A percentile compares a stretch with the other conserved stretches of the same genome.
phyloP scores from a whole-genome alignment of 1,140 invertebrate genomes.

The Telenomus remus region DNA sequence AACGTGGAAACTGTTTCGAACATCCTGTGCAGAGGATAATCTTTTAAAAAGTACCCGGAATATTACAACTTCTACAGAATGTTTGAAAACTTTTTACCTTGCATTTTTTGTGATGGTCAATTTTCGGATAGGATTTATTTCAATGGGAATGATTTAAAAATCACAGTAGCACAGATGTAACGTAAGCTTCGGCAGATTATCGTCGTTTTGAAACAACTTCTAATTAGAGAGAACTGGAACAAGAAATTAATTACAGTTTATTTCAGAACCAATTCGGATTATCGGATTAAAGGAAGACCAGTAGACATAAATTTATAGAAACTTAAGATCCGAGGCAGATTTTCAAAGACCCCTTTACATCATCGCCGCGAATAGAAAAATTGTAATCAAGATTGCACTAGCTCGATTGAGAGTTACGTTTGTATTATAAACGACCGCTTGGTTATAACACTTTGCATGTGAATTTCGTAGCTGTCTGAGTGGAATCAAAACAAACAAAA shows the following conservation, averaged over 20 bases:
- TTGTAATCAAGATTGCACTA: too few species aligned
- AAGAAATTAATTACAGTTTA: conserved; percentile 43
- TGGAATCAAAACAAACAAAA: conserved; percentile 32
- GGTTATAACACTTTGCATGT: neutral
- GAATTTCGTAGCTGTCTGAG: neutral
- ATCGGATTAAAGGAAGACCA: conserved; percentile 15
- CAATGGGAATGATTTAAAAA: conserved; percentile 8
- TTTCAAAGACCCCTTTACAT: conserved; percentile 9
- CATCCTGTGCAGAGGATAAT: too few species aligned
- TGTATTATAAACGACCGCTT: conserved; percentile 6
- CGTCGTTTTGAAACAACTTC: conserved; percentile 16
- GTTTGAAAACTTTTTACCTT: neutral
- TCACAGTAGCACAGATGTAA: conserved; percentile 8
- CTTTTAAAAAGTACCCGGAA: too few species aligned
- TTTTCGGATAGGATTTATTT: neutral
- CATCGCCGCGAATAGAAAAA: neutral
- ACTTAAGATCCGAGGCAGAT: neutral
- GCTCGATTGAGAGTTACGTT: neutral
- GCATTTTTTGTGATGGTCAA: neutral
- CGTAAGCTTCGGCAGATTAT: conserved; percentile 20
- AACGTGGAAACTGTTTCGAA: too few species aligned
- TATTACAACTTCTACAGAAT: neutral
- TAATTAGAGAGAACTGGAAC: conserved; percentile 20
- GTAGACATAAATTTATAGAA: conserved; percentile 15
- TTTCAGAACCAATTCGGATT: conserved; percentile 31